Evolutionary conservation across 2,797 vertebrate species (phyloP), one percentile per base, ranked within the genome.

Genomic region (Meda fulgida): DNA sequence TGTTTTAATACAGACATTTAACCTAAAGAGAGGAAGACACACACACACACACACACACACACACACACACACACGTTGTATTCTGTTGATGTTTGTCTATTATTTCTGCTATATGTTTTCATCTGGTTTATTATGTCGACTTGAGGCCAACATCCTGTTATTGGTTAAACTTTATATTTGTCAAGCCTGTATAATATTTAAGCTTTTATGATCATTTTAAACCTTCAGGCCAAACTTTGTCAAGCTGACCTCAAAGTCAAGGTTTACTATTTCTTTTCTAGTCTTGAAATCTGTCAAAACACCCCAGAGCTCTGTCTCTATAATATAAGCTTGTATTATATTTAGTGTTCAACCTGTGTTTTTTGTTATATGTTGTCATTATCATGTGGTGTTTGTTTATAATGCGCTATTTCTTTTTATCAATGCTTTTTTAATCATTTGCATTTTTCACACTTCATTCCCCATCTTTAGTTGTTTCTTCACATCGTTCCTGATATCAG

Each of bases 91-190:
- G 18, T 58, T 69, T 75, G 77, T 31, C 46, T 34, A 55, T 34
- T 26, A 46, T 31, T 60, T 58, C 31, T 76, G 18, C 38, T 84
- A 66, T 86, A 34, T 67, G 75, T 23, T 51, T 43, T 70, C 65
- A 80, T 19, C 11, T 86, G 46, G 82, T 87, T 90, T 80, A 91
- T 89, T 89, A 90, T 93, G 92, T 91, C 91, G 87, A 86, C 84
- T 70, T 91, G 91, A 84, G 78, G 40, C 89, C 40, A 16, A 40
- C n/a, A 21, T 3, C 7, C 19, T 69, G 66, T 38, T 70, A 40
- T 70, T 40, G 21, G 23, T 70, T 23, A 40, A 70, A 21, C 11
- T 0, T 23, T n/a, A 6, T n/a, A 70, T 70, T 36, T 70, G 21
- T 40, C 21, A 70, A 11, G 11, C 1, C 7, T 34, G 65, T 66